These are phyloP conservation scores for Scelioninae gen. 2 DNA, from an alignment of 2,888 invertebrate genomes.

Conservation along the genomic window DNA sequence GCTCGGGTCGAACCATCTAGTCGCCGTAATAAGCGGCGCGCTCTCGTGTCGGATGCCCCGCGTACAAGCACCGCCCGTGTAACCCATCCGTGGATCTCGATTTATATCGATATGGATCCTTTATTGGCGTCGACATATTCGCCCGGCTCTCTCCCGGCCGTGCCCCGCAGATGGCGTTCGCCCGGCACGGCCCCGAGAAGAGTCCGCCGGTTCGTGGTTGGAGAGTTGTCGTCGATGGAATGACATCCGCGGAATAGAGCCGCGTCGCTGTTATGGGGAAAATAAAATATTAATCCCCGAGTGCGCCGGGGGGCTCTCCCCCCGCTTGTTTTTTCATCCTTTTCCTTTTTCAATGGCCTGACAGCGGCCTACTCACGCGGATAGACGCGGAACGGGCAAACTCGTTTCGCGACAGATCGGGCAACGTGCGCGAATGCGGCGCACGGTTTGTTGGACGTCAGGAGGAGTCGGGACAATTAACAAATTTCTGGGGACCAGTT, in stretches of 20 bases:
- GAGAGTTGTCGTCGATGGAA: slow-evolving; percentile 60
- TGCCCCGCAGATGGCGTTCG: slow-evolving; percentile 29
- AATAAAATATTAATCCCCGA: slow-evolving; percentile 54
- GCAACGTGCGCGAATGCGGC: slow-evolving; percentile 18
- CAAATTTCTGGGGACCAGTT: too few relatives aligned
- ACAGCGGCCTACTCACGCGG: slow-evolving; percentile 46
- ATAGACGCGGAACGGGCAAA: slow-evolving; percentile 32
- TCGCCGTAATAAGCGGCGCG: slow-evolving; percentile 72
- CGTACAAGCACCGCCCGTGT: slow-evolving; percentile 74
- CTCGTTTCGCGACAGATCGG: slow-evolving; percentile 34
- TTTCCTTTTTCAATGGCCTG: slow-evolving; percentile 37
- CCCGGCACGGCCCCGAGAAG: slow-evolving; percentile 24
- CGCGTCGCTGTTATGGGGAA: slow-evolving; percentile 45
- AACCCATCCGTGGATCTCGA: slow-evolving; percentile 74
- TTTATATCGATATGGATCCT: slow-evolving; percentile 75
- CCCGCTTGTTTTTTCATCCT: too few relatives aligned
- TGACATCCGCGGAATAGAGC: slow-evolving; percentile 58
- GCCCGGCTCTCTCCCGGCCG: slow-evolving; percentile 55
- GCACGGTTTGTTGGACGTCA: slow-evolving; percentile 36
- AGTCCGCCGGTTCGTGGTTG: slow-evolving; percentile 50
- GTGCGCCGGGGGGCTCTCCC: too few relatives aligned
- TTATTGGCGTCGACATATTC: slow-evolving; percentile 73
- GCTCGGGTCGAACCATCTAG: slow-evolving; percentile 65
- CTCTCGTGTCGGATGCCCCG: slow-evolving; percentile 71
- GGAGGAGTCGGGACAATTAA: too few relatives aligned